Evolutionary conservation across 2,113 vertebrate species (phyloP), one percentile per base, ranked within the genome.

Genomic region (Ameiurus melas): DNA sequence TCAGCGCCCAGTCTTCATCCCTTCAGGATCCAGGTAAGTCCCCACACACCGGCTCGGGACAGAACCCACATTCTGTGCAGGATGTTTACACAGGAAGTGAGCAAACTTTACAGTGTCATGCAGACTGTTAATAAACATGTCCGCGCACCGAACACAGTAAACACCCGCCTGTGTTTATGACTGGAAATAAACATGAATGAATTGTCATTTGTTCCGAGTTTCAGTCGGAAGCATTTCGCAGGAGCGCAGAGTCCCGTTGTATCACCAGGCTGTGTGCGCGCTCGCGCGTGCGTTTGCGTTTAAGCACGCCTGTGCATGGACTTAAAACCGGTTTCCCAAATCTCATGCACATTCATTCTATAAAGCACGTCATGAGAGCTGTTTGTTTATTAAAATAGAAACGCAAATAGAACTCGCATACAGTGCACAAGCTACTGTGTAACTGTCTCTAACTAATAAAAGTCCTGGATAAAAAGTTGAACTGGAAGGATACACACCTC

Each of bases 181-280:
- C 2, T n/a, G 13, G 51, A n/a, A 27, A 78, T 22, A 51, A 51
- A 79, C 17, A 79, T 79, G 77, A 47, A 17, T 30, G 47, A 3
- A 55, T 3, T 16, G 22, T 27, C 6, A 27, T 51, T 53, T 22
- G 58, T 25, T 85, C 33, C 19, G 55, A 83, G 68, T 86, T 83
- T 77, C 30, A 17, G 85, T 57, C 70, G 80, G 19, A 77, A 43
- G 33, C n/a, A 58, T 82, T 70, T 66, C 8, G 0, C n/a, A 43
- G 62, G 75, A 80, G 75, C 84, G 62, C 77, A 60, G 10, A 13
- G 66, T 83, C 47, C 78, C 33, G 47, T n/a, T 87, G 9, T 47
- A n/a, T 62, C 62, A 10, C 62, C 27, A 27, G 39, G 43, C 27
- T 30, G 13, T 33, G 78, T n/a, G 47, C 39, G 27, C 22, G 10